Evolutionary conservation across 2,888 invertebrate species (phyloP), one percentile per base, ranked within the genome.

Genomic region (Penaeus monodon): DNA sequence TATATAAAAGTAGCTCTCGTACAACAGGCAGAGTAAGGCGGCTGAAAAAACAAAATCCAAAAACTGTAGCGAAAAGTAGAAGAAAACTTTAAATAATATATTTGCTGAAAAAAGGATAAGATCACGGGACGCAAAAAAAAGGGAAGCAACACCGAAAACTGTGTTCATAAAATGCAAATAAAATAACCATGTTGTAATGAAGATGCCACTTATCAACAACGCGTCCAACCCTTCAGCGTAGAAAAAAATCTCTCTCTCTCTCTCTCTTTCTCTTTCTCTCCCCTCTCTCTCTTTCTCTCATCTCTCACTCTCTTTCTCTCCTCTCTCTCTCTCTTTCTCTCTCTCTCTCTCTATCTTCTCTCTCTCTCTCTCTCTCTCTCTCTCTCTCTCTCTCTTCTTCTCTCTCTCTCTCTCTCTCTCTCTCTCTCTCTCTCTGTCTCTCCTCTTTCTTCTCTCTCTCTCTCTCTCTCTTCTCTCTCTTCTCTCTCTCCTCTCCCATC

Each of bases 201-300:
- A 17, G 33, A 6, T 3, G 27, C 24, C 2, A 27, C 20, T 0
- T 22, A 76, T 27, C 49, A 33, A 33, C 14, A 20, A 0, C n/a
- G 12, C 76, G 10, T 38, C 20, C 76, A 20, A 44, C 49, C 76
- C n/a, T 49, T 76, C 76, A 49, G 44, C 33, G 33, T 33, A 33
- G 33, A 33, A 33, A 3, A 33, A 33, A n/a, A n/a, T 76, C 44
- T 76, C 76, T 76, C 22, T 76, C 76, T 38, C 22, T 38, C 76
- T 76, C 44, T 76, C 76, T 76, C 77, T 77, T 57, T 77, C 77
- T 57, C 77, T 49, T 57, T 77, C 77, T 77, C 77, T 77, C 49
- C n/a, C 57, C 63, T 63, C 29, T 63, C 63, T n/a, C 22, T 76
- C 24, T 44, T 22, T 44, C 38, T 38, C n/a, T n/a, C 38, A 33